Evolutionary conservation across 37 sponge, comb jelly and placozoan species (phyloP), one percentile per base, ranked within the genome.

Genomic region (Cladorhizidae sp.): DNA sequence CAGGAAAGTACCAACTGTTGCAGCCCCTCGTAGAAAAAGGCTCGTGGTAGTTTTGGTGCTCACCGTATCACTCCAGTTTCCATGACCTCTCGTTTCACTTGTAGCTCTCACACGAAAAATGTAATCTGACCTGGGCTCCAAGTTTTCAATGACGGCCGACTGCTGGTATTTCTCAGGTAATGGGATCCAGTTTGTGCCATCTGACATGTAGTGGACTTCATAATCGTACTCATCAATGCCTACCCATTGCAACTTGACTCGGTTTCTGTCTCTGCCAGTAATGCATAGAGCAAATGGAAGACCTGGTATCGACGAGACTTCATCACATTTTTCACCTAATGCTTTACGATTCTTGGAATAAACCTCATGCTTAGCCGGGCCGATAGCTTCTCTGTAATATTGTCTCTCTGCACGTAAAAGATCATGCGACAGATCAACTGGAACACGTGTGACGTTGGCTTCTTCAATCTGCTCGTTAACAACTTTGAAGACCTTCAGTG

Each of bases 291-390:
- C 68, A 5, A 32, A 26, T 36, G 68, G 68, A 26, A 3, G 68
- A 8, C 68, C 37, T 18, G 68, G 68, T 32, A 67, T 67, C n/a
- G 28, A 59, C 6, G 28, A 28, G n/a, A 59, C n/a, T 6, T 59
- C 28, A 23, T 12, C 18, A 5, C n/a, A 59, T 59, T 26, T 26
- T 6, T 59, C 12, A 23, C 28, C 5, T 59, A 59, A 12, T 21
- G 9, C 68, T 18, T 37, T 8, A 21, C 68, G 39, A 32, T 36
- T 67, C 5, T 67, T 3, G 21, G 39, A 5, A 36, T 7, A 36
- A 18, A 67, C 68, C 15, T 67, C 37, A 36, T 67, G 15, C 39
- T 67, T 67, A 37, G 68, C 68, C 8, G 68, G 68, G 31, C 68
- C 68, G 3, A 67, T 15, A 31, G 68, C 36, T 67, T 67, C 68